Evolutionary conservation across 2,797 vertebrate genomes (phyloP).

Genomic region (Thalassophryne amazonica): DNA sequence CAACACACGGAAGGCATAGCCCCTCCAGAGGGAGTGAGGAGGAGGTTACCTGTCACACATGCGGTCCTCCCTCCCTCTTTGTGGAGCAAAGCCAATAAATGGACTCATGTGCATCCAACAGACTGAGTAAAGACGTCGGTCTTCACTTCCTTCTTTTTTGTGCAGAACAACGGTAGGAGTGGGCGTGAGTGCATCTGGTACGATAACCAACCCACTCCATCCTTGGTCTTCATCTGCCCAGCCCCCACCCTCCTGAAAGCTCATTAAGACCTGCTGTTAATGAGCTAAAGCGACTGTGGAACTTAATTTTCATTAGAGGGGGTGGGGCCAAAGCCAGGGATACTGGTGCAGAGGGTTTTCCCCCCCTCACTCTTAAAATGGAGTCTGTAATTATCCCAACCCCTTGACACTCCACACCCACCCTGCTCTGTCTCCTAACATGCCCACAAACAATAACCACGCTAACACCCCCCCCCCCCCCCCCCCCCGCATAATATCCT

Average conservation of each 20-base stretch:
- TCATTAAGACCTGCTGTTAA: slow-evolving; percentile 86
- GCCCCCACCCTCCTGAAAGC: slow-evolving; percentile 78
- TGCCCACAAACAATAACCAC: slow-evolving; percentile 60
- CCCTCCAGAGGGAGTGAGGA: slow-evolving; percentile 34
- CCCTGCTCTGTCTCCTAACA: slow-evolving; percentile 45
- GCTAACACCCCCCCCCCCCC: slow-evolving; percentile 1
- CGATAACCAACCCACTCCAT: slow-evolving; percentile 40
- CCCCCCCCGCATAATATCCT: slow-evolving; percentile 31
- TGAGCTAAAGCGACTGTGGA: slow-evolving; percentile 82
- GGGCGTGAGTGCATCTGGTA: slow-evolving; percentile 80
- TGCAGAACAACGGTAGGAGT: slow-evolving; percentile 66
- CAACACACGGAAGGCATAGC: slow-evolving; percentile 26
- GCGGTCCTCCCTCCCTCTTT: slow-evolving; percentile 39
- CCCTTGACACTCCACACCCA: slow-evolving; percentile 63
- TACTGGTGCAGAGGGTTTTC: slow-evolving; percentile 72
- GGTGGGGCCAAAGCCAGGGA: slow-evolving; percentile 62
- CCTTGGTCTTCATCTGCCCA: slow-evolving; percentile 61
- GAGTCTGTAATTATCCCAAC: slow-evolving; percentile 77
- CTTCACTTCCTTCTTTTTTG: slow-evolving; percentile 55
- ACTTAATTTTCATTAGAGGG: slow-evolving; percentile 74
- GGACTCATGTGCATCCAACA: slow-evolving; percentile 41
- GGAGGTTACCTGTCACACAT: slow-evolving; percentile 45
- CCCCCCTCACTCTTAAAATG: slow-evolving; percentile 75
- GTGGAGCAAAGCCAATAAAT: slow-evolving; percentile 47
- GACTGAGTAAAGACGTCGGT: slow-evolving; percentile 32